Percentiles rank a stretch among this genome's conserved stretches.
Evolutionary conservation across 2,113 vertebrate genomes (phyloP).

Genomic region (Natator depressus): DNA sequence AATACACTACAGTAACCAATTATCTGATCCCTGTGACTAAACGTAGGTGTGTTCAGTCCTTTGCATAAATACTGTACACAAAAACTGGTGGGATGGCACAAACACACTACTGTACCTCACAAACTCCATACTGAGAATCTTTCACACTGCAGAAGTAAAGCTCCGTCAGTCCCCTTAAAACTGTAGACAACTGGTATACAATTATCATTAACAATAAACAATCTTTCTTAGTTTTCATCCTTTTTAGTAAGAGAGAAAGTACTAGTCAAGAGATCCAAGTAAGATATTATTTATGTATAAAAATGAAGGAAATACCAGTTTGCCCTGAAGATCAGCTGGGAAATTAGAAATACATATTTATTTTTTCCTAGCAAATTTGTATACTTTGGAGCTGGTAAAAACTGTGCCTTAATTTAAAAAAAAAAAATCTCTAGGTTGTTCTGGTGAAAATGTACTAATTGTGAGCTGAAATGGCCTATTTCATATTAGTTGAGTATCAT

Average conservation of each 20-base stretch:
- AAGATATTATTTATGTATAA: neutral
- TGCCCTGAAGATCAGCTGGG: neutral
- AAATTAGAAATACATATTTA: neutral
- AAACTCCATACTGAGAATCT: neutral
- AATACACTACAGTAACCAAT: neutral
- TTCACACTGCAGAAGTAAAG: neutral
- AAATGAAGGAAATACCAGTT: neutral
- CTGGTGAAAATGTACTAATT: slow-evolving; percentile 37
- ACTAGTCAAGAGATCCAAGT: neutral
- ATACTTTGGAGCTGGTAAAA: neutral
- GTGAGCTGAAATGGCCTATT: slow-evolving; percentile 29
- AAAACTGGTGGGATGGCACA: too few species aligned
- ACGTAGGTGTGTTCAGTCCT: neutral
- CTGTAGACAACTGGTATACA: neutral
- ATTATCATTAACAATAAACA: neutral
- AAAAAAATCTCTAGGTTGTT: slow-evolving; percentile 10
- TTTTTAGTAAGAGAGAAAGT: neutral
- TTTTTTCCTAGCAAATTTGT: neutral
- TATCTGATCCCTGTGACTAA: neutral
- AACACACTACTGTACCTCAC: neutral
- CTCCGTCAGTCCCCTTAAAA: neutral
- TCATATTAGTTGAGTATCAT: slow-evolving; percentile 39
- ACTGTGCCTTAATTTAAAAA: neutral
- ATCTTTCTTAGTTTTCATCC: neutral
- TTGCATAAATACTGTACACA: neutral